These are phyloP conservation scores for Eupithecia inturbata DNA, from an alignment of 2,888 invertebrate species.

Conservation along the genomic window DNA sequence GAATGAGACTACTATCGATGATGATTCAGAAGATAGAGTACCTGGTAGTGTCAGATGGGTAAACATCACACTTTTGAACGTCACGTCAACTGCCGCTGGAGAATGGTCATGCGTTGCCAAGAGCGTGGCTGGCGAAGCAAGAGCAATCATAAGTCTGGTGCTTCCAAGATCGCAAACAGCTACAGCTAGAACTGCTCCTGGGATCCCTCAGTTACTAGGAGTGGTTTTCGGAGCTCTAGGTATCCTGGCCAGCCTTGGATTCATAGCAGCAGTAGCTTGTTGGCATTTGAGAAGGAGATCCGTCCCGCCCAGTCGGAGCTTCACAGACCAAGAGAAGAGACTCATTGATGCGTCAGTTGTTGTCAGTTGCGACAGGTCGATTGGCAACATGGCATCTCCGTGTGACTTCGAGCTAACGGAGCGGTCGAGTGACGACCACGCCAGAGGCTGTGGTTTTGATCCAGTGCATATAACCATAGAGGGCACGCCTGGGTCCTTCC, in stretches of 20 bases:
- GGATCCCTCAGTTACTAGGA: slow-evolving; percentile 89
- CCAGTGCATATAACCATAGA: slow-evolving; percentile 87
- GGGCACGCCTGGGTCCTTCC: slow-evolving; percentile 79
- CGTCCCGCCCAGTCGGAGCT: slow-evolving; percentile 87
- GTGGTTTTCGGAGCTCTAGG: slow-evolving; percentile 90
- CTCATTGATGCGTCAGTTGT: slow-evolving; percentile 90
- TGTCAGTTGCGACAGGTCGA: slow-evolving; percentile 86
- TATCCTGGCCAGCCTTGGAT: slow-evolving; percentile 87
- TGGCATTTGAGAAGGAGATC: slow-evolving; percentile 89
- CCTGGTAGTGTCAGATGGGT: slow-evolving; percentile 87
- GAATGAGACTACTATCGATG: slow-evolving; percentile 71
- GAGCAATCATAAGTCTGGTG: slow-evolving; percentile 85
- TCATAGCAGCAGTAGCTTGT: slow-evolving; percentile 79
- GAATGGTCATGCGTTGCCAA: slow-evolving; percentile 92
- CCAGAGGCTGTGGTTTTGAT: slow-evolving; percentile 80
- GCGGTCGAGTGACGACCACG: slow-evolving; percentile 74
- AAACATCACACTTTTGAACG: slow-evolving; percentile 92
- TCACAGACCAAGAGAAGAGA: slow-evolving; percentile 94
- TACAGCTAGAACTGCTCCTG: slow-evolving; percentile 89
- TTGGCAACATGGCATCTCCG: slow-evolving; percentile 85
- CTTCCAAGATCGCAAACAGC: slow-evolving; percentile 87
- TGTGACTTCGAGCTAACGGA: slow-evolving; percentile 81
- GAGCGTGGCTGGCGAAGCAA: slow-evolving; percentile 86
- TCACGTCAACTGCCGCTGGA: slow-evolving; percentile 92
- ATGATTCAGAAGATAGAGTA: slow-evolving; percentile 74